A percentile compares a stretch with the other conserved stretches of the same genome.
Conservation (phyloP, 2,888 invertebrate genomes). For the Caenorhabditis auriculariae region DNA sequence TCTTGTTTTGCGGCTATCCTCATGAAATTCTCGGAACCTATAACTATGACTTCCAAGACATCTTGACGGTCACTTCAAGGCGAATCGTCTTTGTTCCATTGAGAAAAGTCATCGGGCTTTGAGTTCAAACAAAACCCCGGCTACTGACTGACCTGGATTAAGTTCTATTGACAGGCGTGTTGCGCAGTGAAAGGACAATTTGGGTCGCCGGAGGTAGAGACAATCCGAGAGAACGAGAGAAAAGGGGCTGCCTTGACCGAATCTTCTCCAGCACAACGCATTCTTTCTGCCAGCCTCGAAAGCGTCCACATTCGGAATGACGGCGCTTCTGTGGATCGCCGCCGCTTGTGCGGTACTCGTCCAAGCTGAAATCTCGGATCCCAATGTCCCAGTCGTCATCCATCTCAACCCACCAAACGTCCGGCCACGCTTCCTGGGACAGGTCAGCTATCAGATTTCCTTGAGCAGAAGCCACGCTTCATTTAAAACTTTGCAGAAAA, state of each 20-base stretch:
- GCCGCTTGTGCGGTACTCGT: constrained; percentile 25
- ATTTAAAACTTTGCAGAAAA: neutral
- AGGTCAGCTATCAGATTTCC: constrained; percentile 21
- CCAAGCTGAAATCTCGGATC: constrained; percentile 29
- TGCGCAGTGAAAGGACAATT: constrained; percentile 29
- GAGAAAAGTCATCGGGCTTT: too few relatives aligned
- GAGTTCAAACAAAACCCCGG: too few relatives aligned
- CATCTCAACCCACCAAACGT: constrained; percentile 30
- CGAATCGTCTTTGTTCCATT: too few relatives aligned
- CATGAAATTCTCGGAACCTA: too few relatives aligned
- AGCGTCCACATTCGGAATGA: constrained; percentile 8
- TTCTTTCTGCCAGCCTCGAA: neutral
- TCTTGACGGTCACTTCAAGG: too few relatives aligned
- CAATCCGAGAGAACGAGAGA: too few relatives aligned
- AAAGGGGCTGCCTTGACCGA: too few relatives aligned
- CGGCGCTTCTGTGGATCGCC: constrained; percentile 24
- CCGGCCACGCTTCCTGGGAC: constrained; percentile 33
- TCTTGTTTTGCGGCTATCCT: too few relatives aligned
- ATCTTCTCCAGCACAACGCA: too few relatives aligned
- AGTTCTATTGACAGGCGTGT: too few relatives aligned
- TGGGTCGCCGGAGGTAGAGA: too few relatives aligned
- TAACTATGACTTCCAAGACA: too few relatives aligned
- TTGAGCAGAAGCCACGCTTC: neutral
- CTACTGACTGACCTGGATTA: constrained; percentile 4
- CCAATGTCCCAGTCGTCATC: constrained; percentile 39